Conservation (phyloP, 2,888 invertebrate genomes). For the Boloria selene region DNA sequence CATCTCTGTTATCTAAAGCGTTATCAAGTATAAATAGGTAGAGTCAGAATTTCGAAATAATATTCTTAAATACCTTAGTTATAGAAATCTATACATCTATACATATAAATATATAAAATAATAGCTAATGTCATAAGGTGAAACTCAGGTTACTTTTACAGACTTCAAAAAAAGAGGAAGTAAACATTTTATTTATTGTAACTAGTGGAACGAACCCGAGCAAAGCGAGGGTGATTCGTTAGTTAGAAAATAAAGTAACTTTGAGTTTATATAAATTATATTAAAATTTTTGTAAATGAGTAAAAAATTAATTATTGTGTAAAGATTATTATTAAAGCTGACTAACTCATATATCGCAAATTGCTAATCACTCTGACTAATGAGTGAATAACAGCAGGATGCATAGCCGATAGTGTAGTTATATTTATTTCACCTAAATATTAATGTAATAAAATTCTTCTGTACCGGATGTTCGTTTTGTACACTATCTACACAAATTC, state of each 20-base stretch:
- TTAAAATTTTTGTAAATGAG: conserved; percentile 6
- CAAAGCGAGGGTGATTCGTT: too few species aligned
- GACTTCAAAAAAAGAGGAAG: too few species aligned
- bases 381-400: conserved; percentile 65
- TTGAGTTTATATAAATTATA: conserved; percentile 4
- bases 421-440: conserved; percentile 23
- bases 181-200: too few species aligned
- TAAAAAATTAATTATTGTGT: conserved; percentile 33
- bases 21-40: conserved; percentile 69
- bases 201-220: too few species aligned
- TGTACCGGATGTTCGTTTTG: conserved; percentile 53
- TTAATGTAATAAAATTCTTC: background rate
- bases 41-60: conserved; percentile 12
- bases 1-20: conserved; percentile 72
- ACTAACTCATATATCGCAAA: conserved; percentile 44
- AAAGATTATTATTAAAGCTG: conserved; percentile 39
- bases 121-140: too few species aligned
- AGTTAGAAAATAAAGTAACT: background rate
- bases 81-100: too few species aligned
- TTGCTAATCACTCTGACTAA: conserved; percentile 56
- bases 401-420: conserved; percentile 34
- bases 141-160: too few species aligned
- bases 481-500: conserved; percentile 51
- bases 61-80: background rate
- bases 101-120: too few species aligned